phyloP scores from a whole-genome alignment of 2,888 invertebrate genomes.

The Hesperia comma region DNA sequence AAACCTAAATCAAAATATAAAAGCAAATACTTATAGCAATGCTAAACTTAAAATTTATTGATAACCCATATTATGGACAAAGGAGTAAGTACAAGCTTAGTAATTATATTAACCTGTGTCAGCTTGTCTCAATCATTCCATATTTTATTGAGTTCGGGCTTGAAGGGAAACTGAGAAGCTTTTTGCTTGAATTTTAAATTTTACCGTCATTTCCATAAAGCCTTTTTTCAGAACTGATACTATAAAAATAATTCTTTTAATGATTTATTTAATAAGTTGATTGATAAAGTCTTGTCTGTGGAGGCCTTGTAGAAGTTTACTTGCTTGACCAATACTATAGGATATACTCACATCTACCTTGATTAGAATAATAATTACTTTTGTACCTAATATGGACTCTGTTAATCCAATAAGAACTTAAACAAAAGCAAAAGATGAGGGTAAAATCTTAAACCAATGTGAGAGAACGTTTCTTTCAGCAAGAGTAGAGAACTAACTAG shows the following conservation, averaged over 20 bases:
- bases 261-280: neutral
- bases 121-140: conserved; percentile 15
- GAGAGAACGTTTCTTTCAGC: neutral
- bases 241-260: neutral
- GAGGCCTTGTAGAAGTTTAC: no score
- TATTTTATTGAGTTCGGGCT: conserved; percentile 9
- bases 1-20: conserved; percentile 5
- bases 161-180: conserved; percentile 26
- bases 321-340: no score
- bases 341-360: no score
- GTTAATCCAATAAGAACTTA: no score
- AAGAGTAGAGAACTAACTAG: neutral
- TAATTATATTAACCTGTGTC: conserved; percentile 4
- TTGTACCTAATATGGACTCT: no score
- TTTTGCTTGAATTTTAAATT: conserved; percentile 26
- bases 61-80: neutral
- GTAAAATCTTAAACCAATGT: no score
- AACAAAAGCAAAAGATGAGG: no score
- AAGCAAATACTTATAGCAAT: conserved; percentile 3
- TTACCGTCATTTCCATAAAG: conserved; percentile 2
- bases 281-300: no score
- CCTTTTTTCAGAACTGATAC: neutral
- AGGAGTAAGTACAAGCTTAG: conserved; percentile 16
- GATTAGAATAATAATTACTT: no score
- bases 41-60: conserved; percentile 6